Evolutionary conservation across 1,140 invertebrate species (phyloP).

Genomic region (Hyles euphorbiae): DNA sequence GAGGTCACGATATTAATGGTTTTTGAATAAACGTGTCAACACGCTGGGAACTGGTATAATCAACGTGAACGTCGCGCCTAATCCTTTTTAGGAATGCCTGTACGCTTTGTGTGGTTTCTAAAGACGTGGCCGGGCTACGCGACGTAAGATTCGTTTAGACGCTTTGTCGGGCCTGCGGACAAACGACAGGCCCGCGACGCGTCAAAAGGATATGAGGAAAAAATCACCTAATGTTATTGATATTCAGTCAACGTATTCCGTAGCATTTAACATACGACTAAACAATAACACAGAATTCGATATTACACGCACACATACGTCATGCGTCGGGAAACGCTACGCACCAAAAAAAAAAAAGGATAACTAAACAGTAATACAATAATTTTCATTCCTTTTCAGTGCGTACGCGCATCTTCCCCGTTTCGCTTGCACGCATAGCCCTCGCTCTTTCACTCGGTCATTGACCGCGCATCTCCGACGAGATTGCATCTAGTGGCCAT

Average conservation of each 20-base stretch:
- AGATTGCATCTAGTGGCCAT: conserved; percentile 71
- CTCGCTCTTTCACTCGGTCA: conserved; percentile 54
- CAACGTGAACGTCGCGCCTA: conserved; percentile 32
- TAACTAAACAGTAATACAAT: conserved; percentile 68
- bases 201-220: conserved; percentile 12
- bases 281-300: conserved; percentile 42
- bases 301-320: conserved; percentile 37
- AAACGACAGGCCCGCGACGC: not conserved
- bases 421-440: conserved; percentile 40
- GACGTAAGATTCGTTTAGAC: conserved; percentile 21
- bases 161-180: conserved; percentile 11
- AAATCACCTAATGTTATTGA: conserved; percentile 19
- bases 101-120: conserved; percentile 19
- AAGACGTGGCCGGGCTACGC: conserved; percentile 14
- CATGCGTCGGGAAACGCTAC: conserved; percentile 17
- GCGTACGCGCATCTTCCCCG: conserved; percentile 65
- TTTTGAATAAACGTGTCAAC: conserved; percentile 44
- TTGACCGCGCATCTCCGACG: conserved; percentile 64
- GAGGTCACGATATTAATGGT: conserved; percentile 7
- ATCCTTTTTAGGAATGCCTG: conserved; percentile 32
- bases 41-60: conserved; percentile 53
- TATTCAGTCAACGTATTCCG: conserved; percentile 27
- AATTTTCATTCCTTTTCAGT: conserved; percentile 71
- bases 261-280: conserved; percentile 23
- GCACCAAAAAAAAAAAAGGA: conserved; percentile 34